These are phyloP conservation scores for Parazoanthus swiftii DNA, from an alignment of 92 coral and sea anemone species.

Conservation along the genomic window DNA sequence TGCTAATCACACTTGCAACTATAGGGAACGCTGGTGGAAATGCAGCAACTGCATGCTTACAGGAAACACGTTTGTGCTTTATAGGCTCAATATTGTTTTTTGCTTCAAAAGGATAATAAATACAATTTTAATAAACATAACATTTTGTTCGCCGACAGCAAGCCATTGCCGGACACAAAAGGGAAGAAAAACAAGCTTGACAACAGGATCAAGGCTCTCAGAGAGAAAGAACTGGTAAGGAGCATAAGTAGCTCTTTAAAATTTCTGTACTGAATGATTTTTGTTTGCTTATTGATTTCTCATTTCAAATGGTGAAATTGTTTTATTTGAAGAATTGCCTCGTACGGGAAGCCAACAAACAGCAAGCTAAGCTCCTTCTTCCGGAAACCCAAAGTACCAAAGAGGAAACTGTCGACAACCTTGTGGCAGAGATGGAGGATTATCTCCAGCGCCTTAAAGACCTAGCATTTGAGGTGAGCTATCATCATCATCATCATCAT, in stretches of 20 bases:
- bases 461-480: conserved; percentile 84
- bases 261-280: not conserved
- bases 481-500: not conserved
- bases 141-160: conserved; percentile 14
- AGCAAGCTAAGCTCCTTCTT: conserved; percentile 22
- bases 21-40: no score
- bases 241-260: not conserved
- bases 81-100: not conserved
- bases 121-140: no score
- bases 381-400: conserved; percentile 34
- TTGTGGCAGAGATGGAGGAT: conserved; percentile 74
- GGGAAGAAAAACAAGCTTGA: conserved; percentile 78
- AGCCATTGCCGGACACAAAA: conserved; percentile 25
- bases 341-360: conserved; percentile 2
- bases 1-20: no score
- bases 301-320: not conserved
- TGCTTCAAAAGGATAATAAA: not conserved
- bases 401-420: conserved; percentile 55
- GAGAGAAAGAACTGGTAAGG: conserved; percentile 77
- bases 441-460: conserved; percentile 75
- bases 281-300: not conserved
- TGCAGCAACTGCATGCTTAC: no score
- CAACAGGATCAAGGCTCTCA: conserved; percentile 57
- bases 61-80: no score
- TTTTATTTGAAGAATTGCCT: not conserved